Conservation (phyloP, 2,888 invertebrate genomes). For the Mythimna loreyi region DNA sequence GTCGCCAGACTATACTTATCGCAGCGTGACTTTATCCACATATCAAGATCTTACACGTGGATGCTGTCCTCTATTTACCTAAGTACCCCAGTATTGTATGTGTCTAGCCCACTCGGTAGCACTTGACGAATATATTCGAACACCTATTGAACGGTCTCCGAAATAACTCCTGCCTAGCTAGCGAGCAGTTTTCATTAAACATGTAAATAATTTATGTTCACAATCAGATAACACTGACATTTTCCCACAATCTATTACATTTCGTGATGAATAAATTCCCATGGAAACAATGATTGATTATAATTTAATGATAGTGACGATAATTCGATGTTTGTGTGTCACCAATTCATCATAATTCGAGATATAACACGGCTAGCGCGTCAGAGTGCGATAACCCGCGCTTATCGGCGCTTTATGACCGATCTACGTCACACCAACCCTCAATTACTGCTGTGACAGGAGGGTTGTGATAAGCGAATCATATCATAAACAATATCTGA, state of each 20-base stretch:
- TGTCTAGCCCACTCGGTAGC: not conserved
- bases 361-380: constrained; percentile 54
- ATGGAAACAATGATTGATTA: constrained; percentile 61
- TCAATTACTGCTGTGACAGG: constrained; percentile 62
- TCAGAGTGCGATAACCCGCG: constrained; percentile 67
- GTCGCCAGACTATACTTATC: constrained; percentile 31
- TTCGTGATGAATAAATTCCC: constrained; percentile 35
- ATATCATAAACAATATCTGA: constrained; percentile 53
- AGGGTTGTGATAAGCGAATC: constrained; percentile 59
- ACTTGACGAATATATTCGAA: not conserved
- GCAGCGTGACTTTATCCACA: constrained; percentile 23
- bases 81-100: not conserved
- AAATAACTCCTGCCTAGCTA: constrained; percentile 14
- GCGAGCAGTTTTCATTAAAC: constrained; percentile 9
- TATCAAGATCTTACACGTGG: constrained; percentile 13
- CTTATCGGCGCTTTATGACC: constrained; percentile 64
- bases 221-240: constrained; percentile 28
- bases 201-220: constrained; percentile 2
- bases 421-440: constrained; percentile 65
- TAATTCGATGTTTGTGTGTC: constrained; percentile 56
- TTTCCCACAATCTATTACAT: constrained; percentile 42
- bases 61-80: not conserved
- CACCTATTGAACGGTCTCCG: not conserved
- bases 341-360: constrained; percentile 56
- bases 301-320: constrained; percentile 47